These are phyloP conservation scores for Pedionomus torquatus DNA, from an alignment of 2,113 vertebrate genomes.

Conservation along the genomic window DNA sequence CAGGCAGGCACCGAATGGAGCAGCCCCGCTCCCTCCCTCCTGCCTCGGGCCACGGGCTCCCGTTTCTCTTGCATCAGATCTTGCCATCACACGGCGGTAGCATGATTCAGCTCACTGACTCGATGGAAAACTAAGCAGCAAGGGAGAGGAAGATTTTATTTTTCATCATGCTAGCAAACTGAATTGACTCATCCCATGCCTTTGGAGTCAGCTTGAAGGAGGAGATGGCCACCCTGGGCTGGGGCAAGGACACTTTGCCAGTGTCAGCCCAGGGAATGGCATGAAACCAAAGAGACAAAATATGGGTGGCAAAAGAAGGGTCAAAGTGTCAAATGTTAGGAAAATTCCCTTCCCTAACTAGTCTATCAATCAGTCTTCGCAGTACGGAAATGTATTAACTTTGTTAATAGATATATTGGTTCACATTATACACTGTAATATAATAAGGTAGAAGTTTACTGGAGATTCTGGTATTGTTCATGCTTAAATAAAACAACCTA, in stretches of 20 bases:
- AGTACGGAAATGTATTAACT: neutral
- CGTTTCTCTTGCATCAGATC: neutral
- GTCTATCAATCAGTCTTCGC: neutral
- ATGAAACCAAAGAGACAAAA: neutral
- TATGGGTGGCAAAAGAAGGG: neutral
- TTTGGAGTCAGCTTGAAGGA: neutral
- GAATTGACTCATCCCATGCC: neutral
- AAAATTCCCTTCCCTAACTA: neutral
- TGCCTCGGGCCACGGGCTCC: neutral
- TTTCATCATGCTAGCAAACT: neutral
- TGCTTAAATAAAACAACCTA: neutral
- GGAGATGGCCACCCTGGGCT: neutral
- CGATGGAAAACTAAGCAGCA: neutral
- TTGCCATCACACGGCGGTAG: fast-evolving
- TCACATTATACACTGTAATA: neutral
- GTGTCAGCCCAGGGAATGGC: fast-evolving
- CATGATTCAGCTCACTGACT: conserved; percentile 15
- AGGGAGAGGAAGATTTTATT: neutral
- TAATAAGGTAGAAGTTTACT: neutral
- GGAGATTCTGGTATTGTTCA: neutral
- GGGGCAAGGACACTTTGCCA: neutral
- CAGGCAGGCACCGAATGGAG: neutral
- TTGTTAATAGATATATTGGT: neutral
- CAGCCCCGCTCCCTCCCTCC: neutral
- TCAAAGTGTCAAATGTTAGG: neutral